phyloP scores from a whole-genome alignment of 2,113 vertebrate species.

The Ursus arctos region DNA sequence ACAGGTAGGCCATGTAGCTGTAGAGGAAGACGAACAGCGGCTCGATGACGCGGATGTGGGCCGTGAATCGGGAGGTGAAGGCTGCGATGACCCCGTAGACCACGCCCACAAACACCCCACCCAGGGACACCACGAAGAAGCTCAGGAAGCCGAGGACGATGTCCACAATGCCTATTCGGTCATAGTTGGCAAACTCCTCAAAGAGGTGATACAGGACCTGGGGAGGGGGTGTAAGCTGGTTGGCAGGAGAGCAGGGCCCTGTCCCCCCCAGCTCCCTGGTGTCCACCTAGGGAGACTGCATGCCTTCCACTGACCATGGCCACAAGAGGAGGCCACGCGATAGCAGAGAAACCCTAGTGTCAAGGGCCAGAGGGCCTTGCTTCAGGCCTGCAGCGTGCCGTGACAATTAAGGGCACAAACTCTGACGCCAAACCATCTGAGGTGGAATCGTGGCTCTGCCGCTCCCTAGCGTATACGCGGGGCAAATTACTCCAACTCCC shows the following conservation, averaged over 20 bases:
- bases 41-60: constrained; percentile 97
- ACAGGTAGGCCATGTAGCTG: constrained; percentile 99
- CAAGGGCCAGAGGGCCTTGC: background rate
- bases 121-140: constrained; percentile 96
- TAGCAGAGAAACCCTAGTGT: background rate
- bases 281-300: background rate
- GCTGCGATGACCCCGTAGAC: constrained; percentile 96
- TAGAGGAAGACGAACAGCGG: constrained; percentile 99
- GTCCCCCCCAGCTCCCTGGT: background rate
- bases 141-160: constrained; percentile 94
- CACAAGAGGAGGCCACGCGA: background rate
- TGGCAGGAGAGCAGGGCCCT: background rate
- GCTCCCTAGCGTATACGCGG: rapidly evolving
- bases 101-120: constrained; percentile 95
- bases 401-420: background rate
- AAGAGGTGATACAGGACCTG: constrained; percentile 99
- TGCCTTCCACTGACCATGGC: rapidly evolving
- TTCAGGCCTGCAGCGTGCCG: rapidly evolving
- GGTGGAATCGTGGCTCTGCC: background rate
- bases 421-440: background rate
- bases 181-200: constrained; percentile 92
- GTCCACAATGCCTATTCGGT: constrained; percentile 90
- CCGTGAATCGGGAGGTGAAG: constrained; percentile 98
- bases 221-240: background rate
- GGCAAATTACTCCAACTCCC: background rate